These are phyloP conservation scores for Hemicordylus capensis DNA, from an alignment of 2,113 vertebrate genomes.

Conservation along the genomic window DNA sequence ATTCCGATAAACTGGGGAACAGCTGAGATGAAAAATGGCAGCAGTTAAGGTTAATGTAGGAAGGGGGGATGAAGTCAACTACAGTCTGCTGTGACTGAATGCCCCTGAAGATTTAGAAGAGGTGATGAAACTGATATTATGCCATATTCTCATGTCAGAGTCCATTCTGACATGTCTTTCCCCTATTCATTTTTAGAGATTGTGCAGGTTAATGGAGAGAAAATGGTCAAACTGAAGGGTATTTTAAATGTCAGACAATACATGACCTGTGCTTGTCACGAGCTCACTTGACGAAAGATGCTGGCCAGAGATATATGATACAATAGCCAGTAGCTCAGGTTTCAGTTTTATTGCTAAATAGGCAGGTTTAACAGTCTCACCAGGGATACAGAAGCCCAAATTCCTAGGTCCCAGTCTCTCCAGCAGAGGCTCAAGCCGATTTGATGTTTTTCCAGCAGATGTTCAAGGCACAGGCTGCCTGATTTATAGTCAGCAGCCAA, in stretches of 20 bases:
- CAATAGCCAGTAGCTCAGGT: no score
- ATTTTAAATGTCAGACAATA: background rate
- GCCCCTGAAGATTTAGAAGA: background rate
- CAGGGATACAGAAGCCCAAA: no score
- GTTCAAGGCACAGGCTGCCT: no score
- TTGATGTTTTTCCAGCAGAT: no score
- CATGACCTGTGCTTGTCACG: no score
- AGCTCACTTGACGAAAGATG: no score
- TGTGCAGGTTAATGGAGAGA: background rate
- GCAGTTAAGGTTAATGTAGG: background rate
- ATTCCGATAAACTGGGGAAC: background rate
- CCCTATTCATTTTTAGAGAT: background rate
- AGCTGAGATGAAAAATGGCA: background rate
- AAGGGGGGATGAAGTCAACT: accelerated
- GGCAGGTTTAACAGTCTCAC: no score
- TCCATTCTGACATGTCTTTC: background rate
- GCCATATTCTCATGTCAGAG: background rate
- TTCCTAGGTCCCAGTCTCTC: no score
- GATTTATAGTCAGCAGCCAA: no score
- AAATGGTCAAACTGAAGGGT: background rate
- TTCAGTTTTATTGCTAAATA: no score
- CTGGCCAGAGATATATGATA: no score
- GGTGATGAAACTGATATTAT: background rate
- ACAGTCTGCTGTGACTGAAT: accelerated
- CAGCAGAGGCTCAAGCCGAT: no score